Evolutionary conservation across 2,797 vertebrate genomes (phyloP).

Genomic region (Bradypodion pumilum): DNA sequence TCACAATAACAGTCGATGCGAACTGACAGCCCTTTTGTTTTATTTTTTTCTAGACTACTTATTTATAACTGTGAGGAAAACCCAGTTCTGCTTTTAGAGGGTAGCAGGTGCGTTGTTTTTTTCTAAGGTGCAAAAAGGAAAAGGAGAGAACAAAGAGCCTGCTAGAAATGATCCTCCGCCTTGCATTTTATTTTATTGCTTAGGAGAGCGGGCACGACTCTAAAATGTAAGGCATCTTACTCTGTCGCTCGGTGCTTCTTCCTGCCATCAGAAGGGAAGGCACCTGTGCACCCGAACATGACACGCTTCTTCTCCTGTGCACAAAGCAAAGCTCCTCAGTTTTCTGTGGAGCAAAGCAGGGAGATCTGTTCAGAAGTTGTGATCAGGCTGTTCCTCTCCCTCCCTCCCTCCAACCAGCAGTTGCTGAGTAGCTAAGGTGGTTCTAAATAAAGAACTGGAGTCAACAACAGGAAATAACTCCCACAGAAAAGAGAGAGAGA

Average conservation of each 20-base stretch:
- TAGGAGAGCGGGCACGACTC: slow-evolving; percentile 31
- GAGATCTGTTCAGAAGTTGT: slow-evolving; percentile 68
- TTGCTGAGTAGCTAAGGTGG: slow-evolving; percentile 87
- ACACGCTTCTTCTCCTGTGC: neutral
- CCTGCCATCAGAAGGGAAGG: slow-evolving; percentile 37
- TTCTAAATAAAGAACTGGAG: slow-evolving; percentile 99
- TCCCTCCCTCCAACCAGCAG: slow-evolving; percentile 65
- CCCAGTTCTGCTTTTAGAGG: neutral
- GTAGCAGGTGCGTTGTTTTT: neutral
- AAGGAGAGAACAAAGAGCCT: slow-evolving; percentile 10
- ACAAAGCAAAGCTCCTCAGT: slow-evolving; percentile 49
- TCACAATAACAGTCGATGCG: neutral
- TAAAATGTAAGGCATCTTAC: neutral
- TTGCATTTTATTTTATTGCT: slow-evolving; percentile 29
- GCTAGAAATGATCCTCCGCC: neutral
- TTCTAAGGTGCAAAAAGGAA: slow-evolving; percentile 36
- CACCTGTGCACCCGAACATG: slow-evolving; percentile 23
- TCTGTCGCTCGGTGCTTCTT: slow-evolving; percentile 15
- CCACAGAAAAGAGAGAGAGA: slow-evolving; percentile 83
- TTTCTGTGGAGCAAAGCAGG: slow-evolving; percentile 52
- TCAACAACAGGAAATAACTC: slow-evolving; percentile 99
- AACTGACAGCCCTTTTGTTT: slow-evolving; percentile 36
- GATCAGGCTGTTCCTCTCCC: slow-evolving; percentile 72
- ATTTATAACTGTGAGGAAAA: slow-evolving; percentile 31
- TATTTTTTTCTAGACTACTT: slow-evolving; percentile 31